A percentile compares a stretch with the other conserved stretches of the same genome.
These are phyloP conservation scores for Mythimna lalbum DNA, from an alignment of 2,888 invertebrate species.

Conservation along the genomic window DNA sequence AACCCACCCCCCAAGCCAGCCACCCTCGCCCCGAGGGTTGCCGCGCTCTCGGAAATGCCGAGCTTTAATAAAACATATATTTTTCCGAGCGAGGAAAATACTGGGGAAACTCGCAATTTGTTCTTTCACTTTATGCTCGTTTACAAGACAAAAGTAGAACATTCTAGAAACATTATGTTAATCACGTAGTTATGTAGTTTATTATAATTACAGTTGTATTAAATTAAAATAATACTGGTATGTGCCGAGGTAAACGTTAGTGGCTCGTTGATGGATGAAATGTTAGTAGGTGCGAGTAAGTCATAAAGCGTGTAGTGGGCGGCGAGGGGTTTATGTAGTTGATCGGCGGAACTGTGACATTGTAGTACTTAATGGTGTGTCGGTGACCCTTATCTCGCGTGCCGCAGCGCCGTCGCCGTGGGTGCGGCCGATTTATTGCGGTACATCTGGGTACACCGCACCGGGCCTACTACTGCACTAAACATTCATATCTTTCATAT, in stretches of 20 bases:
- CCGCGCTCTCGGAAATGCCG: constrained; percentile 90
- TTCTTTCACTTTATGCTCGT: constrained; percentile 91
- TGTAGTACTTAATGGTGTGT: constrained; percentile 83
- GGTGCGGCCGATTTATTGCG: constrained; percentile 84
- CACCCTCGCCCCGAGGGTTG: constrained; percentile 84
- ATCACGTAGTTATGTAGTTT: constrained; percentile 87
- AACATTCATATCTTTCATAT: constrained; percentile 66
- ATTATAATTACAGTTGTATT: constrained; percentile 73
- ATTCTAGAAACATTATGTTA: constrained; percentile 90
- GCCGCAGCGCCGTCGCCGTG: constrained; percentile 78
- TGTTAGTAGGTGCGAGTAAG: constrained; percentile 71
- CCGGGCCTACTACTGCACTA: constrained; percentile 73
- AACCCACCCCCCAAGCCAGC: constrained; percentile 75
- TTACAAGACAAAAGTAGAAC: constrained; percentile 91
- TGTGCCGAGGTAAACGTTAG: constrained; percentile 26
- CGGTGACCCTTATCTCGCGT: constrained; percentile 86
- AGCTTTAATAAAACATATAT: constrained; percentile 91
- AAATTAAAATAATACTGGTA: constrained; percentile 63
- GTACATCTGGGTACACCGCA: constrained; percentile 75
- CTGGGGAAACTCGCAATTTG: constrained; percentile 91
- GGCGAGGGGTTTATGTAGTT: constrained; percentile 72
- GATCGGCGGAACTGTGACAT: constrained; percentile 79
- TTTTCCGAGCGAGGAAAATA: constrained; percentile 91
- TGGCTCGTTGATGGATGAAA: constrained; percentile 60
- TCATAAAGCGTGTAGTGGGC: constrained; percentile 75